These are phyloP conservation scores for Azemiops feae DNA, from an alignment of 2,113 vertebrate genomes.

Conservation along the genomic window DNA sequence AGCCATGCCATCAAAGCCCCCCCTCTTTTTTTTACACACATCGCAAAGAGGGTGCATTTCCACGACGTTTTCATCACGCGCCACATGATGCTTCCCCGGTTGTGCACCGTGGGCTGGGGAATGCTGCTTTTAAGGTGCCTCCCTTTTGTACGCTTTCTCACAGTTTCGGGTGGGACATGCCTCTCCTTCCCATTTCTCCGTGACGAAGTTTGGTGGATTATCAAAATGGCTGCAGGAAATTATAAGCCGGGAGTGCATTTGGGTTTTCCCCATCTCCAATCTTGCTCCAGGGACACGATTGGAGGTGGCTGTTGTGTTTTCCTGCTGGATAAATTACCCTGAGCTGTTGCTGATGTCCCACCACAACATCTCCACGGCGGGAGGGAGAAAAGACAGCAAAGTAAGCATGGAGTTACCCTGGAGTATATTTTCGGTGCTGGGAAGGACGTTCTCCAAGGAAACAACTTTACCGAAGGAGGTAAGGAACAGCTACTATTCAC, in stretches of 20 bases:
- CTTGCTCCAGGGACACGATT: background rate
- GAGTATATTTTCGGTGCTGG: background rate
- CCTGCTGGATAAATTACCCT: background rate
- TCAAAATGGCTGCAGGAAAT: too few relatives aligned
- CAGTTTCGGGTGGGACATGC: background rate
- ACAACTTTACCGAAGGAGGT: background rate
- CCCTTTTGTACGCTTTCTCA: background rate
- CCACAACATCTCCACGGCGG: background rate
- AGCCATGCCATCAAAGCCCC: background rate
- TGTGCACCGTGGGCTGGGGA: background rate
- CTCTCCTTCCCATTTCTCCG: background rate
- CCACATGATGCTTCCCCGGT: background rate
- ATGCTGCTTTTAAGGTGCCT: background rate
- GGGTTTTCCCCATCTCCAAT: slow-evolving; percentile 5
- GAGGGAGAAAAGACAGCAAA: background rate
- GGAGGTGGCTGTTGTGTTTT: background rate
- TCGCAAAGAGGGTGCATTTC: background rate
- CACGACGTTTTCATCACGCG: background rate
- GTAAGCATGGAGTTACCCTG: background rate
- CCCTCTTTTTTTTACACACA: background rate
- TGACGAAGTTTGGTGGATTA: background rate
- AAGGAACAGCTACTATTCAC: background rate
- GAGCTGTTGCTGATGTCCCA: background rate
- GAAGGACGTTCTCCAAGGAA: background rate
- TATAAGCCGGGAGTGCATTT: background rate